Evolutionary conservation across 1,140 invertebrate genomes (phyloP).

Genomic region (Drosophila obscura): DNA sequence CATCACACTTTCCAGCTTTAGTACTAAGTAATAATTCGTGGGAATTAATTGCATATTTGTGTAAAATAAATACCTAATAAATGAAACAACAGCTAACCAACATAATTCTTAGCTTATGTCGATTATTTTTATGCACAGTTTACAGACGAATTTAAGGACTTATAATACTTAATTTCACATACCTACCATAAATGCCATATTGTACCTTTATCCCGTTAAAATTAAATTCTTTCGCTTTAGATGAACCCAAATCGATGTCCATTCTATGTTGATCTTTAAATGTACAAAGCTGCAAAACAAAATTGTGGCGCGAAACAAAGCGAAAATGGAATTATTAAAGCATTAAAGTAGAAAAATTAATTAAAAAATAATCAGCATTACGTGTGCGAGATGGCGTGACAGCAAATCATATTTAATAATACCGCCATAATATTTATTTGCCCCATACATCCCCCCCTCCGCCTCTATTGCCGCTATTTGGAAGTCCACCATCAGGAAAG

Average conservation of each 20-base stretch:
- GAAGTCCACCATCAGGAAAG: not conserved
- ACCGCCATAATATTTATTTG: conserved; percentile 70
- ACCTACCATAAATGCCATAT: no score
- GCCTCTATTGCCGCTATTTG: no score
- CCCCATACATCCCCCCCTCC: conserved; percentile 8
- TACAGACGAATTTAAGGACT: no score
- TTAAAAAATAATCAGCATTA: conserved; percentile 81
- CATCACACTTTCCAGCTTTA: no score
- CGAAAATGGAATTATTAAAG: conserved; percentile 70
- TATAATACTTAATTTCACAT: no score
- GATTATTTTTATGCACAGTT: no score
- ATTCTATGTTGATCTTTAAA: conserved; percentile 34
- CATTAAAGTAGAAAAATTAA: conserved; percentile 76
- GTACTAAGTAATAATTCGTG: no score
- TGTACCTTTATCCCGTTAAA: not conserved
- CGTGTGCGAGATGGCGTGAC: conserved; percentile 74
- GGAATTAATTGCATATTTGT: no score
- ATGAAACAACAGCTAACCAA: no score
- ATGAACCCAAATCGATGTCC: conserved; percentile 17
- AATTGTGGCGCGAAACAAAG: conserved; percentile 40
- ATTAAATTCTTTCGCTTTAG: not conserved
- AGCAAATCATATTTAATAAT: conserved; percentile 78
- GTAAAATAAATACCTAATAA: no score
- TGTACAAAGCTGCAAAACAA: conserved; percentile 47
- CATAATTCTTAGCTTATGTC: no score